Base-by-base conservation (phyloP, 2,888 invertebrate genomes). In the Euplagia quadripunctaria region DNA sequence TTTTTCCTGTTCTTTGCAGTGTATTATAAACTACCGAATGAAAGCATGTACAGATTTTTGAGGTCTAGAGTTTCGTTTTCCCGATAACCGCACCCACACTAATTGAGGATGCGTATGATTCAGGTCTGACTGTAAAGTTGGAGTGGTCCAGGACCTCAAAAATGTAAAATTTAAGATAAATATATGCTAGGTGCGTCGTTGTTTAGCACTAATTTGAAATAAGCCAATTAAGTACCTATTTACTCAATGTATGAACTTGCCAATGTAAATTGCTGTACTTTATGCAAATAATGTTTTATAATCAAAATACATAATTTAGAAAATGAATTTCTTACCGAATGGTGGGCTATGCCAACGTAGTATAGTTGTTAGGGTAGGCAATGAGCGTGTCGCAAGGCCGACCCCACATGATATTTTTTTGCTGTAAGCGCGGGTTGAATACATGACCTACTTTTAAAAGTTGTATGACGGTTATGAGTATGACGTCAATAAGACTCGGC, bases 391-490 rank as follows among this genome's bases (percentile, higher is more conserved):
- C 79, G 86, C 93, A 91, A 94, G 93, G 93, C 86, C 90, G 83
- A 77, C 80, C 84, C 76, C 82, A 85, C 83, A 88, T 88, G 82
- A 85, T 87, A 87, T 88, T 74, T 80, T 92, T 93, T 93, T 92
- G 82, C 86, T 79, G 85, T 88, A 87, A 88, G 83, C 86, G 82
- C 88, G 87, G 87, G 91, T 90, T 89, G 89, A 92, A 93, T 90
- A 92, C 88, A 90, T 92, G 94, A 93, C 95, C 94, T 89, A 94
- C 89, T 92, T 94, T 92, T 82, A 87, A 89, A 91, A 89, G 87
- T 90, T 91, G 88, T 89, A 88, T 89, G 88, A 86, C 82, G 79
- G 84, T 86, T 89, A 91, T 94, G 94, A 94, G 94, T 89, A 90
- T 94, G 94, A 94, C 94, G 94, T 94, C 93, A 94, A 90, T 89